Conservation (phyloP, 2,113 vertebrate genomes). For the Steatornis caripensis region DNA sequence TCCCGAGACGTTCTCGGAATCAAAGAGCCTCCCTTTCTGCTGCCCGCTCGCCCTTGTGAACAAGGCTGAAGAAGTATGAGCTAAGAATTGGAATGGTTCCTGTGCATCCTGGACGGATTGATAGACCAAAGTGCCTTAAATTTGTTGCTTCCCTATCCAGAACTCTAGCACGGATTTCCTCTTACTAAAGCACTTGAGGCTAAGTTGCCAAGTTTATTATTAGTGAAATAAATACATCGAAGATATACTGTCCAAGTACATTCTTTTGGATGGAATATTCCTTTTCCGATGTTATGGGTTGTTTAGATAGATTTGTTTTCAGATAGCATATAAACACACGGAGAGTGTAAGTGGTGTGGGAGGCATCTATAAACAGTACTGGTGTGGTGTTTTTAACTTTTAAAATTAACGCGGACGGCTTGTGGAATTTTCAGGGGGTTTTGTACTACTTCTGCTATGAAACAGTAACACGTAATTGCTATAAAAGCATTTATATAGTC, state of each 20-base stretch:
- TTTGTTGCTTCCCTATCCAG: not conserved
- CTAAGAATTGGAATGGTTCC: not conserved
- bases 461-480: not conserved
- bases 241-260: accelerated
- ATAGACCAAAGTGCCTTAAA: not conserved
- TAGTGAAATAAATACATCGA: not conserved
- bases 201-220: not conserved
- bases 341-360: not conserved
- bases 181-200: not conserved
- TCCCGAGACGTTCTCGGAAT: not conserved
- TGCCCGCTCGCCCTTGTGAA: not conserved
- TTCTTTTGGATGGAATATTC: not conserved
- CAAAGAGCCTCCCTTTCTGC: not conserved
- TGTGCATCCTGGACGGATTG: accelerated
- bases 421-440: not conserved
- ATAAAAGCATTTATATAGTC: not conserved
- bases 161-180: not conserved
- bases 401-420: not conserved
- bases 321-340: not conserved
- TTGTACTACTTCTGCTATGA: not conserved
- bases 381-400: not conserved
- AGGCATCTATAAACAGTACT: not conserved
- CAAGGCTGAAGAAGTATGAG: not conserved
- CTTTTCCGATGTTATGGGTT: not conserved
- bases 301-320: not conserved